These are phyloP conservation scores for Gouania willdenowi DNA, from an alignment of 2,797 vertebrate genomes.

Conservation along the genomic window DNA sequence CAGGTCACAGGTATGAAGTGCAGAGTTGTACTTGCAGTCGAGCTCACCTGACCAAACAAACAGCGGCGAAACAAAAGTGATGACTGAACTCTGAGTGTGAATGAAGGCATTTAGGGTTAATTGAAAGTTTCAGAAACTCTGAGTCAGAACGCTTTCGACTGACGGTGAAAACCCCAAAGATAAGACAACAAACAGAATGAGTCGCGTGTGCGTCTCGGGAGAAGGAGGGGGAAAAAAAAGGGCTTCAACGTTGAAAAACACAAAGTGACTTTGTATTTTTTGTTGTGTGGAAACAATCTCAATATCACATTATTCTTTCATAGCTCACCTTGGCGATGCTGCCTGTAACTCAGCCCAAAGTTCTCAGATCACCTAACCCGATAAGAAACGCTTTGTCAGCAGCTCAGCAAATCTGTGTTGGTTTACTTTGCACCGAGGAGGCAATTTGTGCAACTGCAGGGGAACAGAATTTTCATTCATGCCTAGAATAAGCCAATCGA, in stretches of 20 bases:
- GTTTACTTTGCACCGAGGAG: conserved; percentile 38
- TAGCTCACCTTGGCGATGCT: conserved; percentile 66
- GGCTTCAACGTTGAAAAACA: neutral
- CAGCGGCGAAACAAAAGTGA: neutral
- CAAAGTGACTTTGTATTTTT: conserved; percentile 33
- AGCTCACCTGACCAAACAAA: conserved; percentile 13
- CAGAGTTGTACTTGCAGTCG: conserved; percentile 12
- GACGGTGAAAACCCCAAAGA: conserved; percentile 39
- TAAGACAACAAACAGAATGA: neutral
- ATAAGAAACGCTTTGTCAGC: conserved; percentile 74
- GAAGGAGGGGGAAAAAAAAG: neutral
- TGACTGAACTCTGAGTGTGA: neutral
- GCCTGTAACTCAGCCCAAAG: conserved; percentile 72
- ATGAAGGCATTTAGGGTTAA: conserved; percentile 7
- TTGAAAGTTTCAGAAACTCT: conserved; percentile 5
- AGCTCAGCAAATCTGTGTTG: conserved; percentile 56
- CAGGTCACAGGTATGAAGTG: neutral
- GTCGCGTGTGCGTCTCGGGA: neutral
- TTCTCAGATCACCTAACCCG: conserved; percentile 77
- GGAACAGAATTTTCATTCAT: conserved; percentile 10
- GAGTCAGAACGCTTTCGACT: conserved; percentile 2
- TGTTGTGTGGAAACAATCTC: conserved; percentile 67
- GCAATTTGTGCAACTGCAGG: conserved; percentile 17
- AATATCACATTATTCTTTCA: conserved; percentile 81
- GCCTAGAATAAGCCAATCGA: neutral